Percentiles rank a stretch among this genome's conserved stretches.
These are phyloP conservation scores for Scaptomyza polygonia DNA, from an alignment of 2,888 invertebrate species.

Conservation along the genomic window DNA sequence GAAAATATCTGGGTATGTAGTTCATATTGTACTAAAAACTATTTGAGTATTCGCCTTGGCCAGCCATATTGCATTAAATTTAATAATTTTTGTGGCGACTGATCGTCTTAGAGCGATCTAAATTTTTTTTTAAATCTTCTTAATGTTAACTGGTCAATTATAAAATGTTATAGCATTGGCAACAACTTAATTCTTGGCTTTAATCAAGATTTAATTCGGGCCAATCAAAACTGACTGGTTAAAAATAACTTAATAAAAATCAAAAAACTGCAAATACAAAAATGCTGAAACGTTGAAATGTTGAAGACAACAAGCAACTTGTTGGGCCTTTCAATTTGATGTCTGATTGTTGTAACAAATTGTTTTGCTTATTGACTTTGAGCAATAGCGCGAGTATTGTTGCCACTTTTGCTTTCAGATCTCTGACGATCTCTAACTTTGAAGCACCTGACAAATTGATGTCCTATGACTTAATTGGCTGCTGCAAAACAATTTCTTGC, in stretches of 20 bases:
- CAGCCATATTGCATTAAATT: conserved; percentile 48
- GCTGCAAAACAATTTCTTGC: neutral
- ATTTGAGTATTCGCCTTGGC: conserved; percentile 12
- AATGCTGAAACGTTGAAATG: conserved; percentile 20
- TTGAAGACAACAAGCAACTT: conserved; percentile 17
- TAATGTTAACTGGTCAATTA: conserved; percentile 35
- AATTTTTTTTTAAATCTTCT: conserved; percentile 24
- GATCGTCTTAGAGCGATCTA: conserved; percentile 4
- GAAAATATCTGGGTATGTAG: no score
- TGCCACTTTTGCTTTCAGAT: conserved; percentile 14
- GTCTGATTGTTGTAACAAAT: conserved; percentile 55
- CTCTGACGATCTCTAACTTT: neutral
- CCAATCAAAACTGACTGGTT: conserved; percentile 36
- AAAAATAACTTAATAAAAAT: neutral
- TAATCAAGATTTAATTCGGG: conserved; percentile 32
- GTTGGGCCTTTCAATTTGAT: conserved; percentile 13
- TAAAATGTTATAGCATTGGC: conserved; percentile 25
- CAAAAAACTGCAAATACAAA: neutral
- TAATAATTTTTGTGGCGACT: conserved; percentile 38
- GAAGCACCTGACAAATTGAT: conserved; percentile 16
- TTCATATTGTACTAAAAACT: no score
- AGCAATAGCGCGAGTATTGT: conserved; percentile 52
- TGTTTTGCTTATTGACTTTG: conserved; percentile 56
- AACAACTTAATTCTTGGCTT: conserved; percentile 27
- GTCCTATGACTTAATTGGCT: neutral